phyloP scores from a whole-genome alignment of 2,113 vertebrate species.

The Neogobius melanostomus region DNA sequence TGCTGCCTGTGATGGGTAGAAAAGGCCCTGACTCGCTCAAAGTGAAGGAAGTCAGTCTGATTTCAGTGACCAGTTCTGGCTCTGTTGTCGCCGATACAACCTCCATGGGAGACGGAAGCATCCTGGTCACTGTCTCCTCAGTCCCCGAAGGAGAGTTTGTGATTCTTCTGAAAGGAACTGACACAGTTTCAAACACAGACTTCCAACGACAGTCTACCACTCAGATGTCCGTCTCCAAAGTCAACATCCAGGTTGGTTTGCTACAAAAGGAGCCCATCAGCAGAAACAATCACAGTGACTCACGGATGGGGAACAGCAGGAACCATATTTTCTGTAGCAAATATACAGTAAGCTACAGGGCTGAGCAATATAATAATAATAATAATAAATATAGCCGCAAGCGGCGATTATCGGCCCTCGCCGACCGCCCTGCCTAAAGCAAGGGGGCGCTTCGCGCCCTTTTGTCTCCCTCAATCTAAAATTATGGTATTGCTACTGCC shows the following conservation, averaged over 20 bases:
- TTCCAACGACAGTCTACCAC: constrained; percentile 78
- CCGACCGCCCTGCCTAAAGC: too few relatives aligned
- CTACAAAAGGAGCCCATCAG: too few relatives aligned
- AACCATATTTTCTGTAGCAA: too few relatives aligned
- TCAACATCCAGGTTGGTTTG: constrained; percentile 64
- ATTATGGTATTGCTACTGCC: too few relatives aligned
- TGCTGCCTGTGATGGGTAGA: constrained; percentile 69
- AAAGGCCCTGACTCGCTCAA: constrained; percentile 60
- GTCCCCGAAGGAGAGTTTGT: constrained; percentile 73
- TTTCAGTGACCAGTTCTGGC: constrained; percentile 45
- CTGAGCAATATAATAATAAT: too few relatives aligned
- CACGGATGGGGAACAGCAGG: too few relatives aligned
- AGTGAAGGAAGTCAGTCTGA: constrained; percentile 53
- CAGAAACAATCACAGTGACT: too few relatives aligned
- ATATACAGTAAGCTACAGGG: too few relatives aligned
- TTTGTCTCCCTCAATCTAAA: too few relatives aligned
- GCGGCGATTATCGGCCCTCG: too few relatives aligned
- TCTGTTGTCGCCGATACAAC: constrained; percentile 26
- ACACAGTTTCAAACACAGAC: constrained; percentile 52
- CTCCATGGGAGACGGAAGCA: constrained; percentile 60
- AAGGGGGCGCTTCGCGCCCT: too few relatives aligned
- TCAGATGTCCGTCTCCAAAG: constrained; percentile 70
- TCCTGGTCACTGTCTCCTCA: constrained; percentile 57
- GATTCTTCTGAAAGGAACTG: constrained; percentile 63
- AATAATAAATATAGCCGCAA: too few relatives aligned